These are phyloP conservation scores for Periphyllus acericola DNA, from an alignment of 2,888 invertebrate genomes.

Conservation along the genomic window DNA sequence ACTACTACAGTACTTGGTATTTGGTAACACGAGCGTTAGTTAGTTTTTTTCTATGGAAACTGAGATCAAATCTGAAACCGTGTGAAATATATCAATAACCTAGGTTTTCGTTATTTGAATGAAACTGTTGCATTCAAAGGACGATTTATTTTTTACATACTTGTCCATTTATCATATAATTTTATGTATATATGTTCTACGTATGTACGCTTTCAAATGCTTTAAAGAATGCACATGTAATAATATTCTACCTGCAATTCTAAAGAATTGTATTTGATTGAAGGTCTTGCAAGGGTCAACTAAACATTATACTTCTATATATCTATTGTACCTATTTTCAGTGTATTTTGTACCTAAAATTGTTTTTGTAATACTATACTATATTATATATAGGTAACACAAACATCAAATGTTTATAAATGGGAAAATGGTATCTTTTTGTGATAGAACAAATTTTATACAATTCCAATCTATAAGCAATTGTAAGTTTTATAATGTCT, in stretches of 20 bases:
- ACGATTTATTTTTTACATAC: not conserved
- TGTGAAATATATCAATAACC: not conserved
- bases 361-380: too few relatives aligned
- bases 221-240: not conserved
- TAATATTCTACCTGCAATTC: not conserved
- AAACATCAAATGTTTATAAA: too few relatives aligned
- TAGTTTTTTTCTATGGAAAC: slow-evolving; percentile 4
- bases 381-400: too few relatives aligned
- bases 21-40: not conserved
- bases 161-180: not conserved
- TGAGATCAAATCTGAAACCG: not conserved
- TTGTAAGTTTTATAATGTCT: too few relatives aligned
- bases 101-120: not conserved
- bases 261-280: not conserved
- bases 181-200: not conserved
- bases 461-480: too few relatives aligned
- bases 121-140: not conserved
- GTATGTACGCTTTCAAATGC: not conserved
- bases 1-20: not conserved
- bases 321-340: not conserved
- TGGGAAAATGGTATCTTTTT: too few relatives aligned
- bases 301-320: not conserved
- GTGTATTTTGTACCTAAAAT: too few relatives aligned
- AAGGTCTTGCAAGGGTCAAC: not conserved
- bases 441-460: too few relatives aligned